Conservation (phyloP, 2,113 vertebrate genomes). For the Grammomys surdaster region DNA sequence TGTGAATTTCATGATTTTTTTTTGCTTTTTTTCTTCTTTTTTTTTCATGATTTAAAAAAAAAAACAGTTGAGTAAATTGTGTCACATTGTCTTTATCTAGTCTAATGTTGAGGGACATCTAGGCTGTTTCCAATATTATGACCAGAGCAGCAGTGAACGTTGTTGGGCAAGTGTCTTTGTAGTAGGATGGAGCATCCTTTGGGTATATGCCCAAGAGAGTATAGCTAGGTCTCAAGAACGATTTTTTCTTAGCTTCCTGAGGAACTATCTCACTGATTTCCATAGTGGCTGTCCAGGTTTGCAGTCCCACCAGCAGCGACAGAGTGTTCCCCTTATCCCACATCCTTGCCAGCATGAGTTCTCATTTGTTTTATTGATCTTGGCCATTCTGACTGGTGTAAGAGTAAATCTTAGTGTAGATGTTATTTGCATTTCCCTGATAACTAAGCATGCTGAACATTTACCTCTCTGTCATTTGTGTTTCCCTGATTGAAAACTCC, state of each 20-base stretch:
- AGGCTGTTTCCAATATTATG: neutral
- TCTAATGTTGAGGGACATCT: neutral
- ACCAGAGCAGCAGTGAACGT: neutral
- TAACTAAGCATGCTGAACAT: neutral
- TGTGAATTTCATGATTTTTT: neutral
- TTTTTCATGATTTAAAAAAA: neutral
- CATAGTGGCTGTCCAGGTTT: neutral
- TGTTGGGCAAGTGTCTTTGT: neutral
- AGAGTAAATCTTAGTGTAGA: neutral
- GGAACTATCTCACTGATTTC: neutral
- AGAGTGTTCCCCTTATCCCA: neutral
- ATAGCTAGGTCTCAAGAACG: neutral
- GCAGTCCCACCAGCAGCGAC: neutral
- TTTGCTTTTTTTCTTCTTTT: neutral
- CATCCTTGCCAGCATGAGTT: neutral
- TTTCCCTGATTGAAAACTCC: neutral
- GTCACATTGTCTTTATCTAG: neutral
- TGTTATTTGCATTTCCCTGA: neutral
- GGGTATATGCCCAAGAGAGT: neutral
- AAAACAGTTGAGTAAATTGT: neutral
- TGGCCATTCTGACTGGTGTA: neutral
- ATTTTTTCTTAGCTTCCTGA: neutral
- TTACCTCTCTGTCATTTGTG: neutral
- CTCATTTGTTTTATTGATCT: neutral
- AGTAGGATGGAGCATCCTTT: neutral